Conservation (phyloP, 1,140 invertebrate species). For the Drosophila subpulchrella region DNA sequence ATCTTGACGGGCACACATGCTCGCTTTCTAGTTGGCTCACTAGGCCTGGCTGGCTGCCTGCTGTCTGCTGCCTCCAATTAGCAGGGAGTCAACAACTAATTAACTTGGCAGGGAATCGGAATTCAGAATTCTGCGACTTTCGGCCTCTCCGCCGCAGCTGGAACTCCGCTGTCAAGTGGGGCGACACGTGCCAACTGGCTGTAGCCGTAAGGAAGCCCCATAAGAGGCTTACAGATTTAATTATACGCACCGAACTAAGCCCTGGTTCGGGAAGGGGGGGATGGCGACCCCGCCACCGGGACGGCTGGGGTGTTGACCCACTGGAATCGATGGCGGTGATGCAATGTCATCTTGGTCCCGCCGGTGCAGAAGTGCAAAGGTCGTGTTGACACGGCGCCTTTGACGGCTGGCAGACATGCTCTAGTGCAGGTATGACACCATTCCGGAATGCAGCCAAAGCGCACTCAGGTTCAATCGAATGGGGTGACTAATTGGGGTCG, state of each 20-base stretch:
- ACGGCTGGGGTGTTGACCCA: no score
- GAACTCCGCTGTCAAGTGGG: neutral
- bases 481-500: conserved; percentile 7
- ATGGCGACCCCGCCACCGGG: no score
- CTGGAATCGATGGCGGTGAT: neutral
- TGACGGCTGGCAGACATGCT: neutral
- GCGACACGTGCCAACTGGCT: conserved; percentile 39
- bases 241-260: conserved; percentile 29
- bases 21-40: neutral
- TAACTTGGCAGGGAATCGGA: conserved; percentile 35
- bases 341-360: neutral
- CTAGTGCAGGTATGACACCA: neutral
- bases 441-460: neutral
- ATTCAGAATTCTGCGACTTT: conserved; percentile 14
- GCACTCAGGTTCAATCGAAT: conserved; percentile 4
- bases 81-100: conserved; percentile 46
- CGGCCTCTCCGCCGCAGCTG: neutral
- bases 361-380: neutral
- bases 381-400: neutral
- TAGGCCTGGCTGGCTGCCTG: neutral
- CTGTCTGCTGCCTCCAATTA: no score
- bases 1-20: conserved; percentile 10
- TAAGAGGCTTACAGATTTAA: conserved; percentile 58
- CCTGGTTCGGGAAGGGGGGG: no score
- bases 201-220: conserved; percentile 23